These are phyloP conservation scores for Gortyna flavago DNA, from an alignment of 2,888 invertebrate species.

Conservation along the genomic window DNA sequence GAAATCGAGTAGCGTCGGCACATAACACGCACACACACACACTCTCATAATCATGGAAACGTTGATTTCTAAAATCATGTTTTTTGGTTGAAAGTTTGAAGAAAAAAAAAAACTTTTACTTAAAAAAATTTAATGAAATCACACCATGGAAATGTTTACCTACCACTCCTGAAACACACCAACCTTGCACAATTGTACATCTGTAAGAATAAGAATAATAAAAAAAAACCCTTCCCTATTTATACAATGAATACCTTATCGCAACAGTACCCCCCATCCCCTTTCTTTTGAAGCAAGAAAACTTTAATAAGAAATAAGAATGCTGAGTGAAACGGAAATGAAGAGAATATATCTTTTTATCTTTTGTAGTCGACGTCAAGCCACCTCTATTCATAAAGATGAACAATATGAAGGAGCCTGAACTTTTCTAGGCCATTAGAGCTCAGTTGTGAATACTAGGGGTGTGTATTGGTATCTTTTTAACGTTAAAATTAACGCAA, in stretches of 20 bases:
- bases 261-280: conserved; percentile 15
- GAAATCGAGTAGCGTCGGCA: too few relatives aligned
- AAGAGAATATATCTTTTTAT: conserved; percentile 62
- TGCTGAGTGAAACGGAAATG: conserved; percentile 61
- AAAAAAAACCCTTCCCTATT: conserved; percentile 25
- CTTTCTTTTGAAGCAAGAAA: conserved; percentile 43
- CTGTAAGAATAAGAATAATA: conserved; percentile 2
- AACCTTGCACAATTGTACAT: background rate
- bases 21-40: too few relatives aligned
- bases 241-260: conserved; percentile 39
- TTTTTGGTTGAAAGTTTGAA: background rate
- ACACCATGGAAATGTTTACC: background rate
- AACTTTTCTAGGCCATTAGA: conserved; percentile 58
- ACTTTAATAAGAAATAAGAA: conserved; percentile 60
- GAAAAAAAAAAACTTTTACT: background rate
- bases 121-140: background rate
- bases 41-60: too few relatives aligned
- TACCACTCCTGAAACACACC: background rate
- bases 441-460: conserved; percentile 15
- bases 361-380: conserved; percentile 51
- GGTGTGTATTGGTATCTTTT: conserved; percentile 9
- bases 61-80: too few relatives aligned
- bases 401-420: conserved; percentile 54
- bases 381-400: conserved; percentile 56
- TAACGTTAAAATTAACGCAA: background rate